These are phyloP conservation scores for Heliconius eleuchia DNA, from an alignment of 1,140 invertebrate genomes.

Conservation along the genomic window DNA sequence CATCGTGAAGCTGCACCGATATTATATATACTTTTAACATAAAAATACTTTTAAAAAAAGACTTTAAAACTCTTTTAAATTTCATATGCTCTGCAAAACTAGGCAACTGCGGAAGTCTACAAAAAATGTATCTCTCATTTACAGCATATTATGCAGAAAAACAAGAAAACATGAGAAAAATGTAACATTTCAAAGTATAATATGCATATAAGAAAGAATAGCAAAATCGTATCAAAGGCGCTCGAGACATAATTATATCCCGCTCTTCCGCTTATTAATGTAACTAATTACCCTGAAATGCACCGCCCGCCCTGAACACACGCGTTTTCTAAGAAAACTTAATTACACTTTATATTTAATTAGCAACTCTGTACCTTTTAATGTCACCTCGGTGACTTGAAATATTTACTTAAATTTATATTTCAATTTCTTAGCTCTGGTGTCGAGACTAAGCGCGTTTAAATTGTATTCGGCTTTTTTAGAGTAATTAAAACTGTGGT, in stretches of 20 bases:
- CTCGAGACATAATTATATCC: conserved; percentile 27
- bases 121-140: not conserved
- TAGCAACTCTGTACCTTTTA: not conserved
- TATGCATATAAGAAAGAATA: not conserved
- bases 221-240: conserved; percentile 27
- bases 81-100: not conserved
- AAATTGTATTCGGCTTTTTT: too few species aligned
- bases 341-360: not conserved
- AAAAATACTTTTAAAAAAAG: not conserved
- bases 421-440: too few species aligned
- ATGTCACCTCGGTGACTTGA: not conserved
- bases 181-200: not conserved
- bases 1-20: too few species aligned
- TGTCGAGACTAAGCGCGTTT: too few species aligned
- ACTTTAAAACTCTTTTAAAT: not conserved
- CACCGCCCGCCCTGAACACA: conserved; percentile 21
- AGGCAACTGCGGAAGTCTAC: not conserved
- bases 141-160: not conserved
- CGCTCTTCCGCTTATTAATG: conserved; percentile 33
- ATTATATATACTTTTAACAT: too few species aligned
- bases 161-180: not conserved
- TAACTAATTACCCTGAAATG: conserved; percentile 38
- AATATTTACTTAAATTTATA: too few species aligned
- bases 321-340: not conserved
- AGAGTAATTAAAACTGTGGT: too few species aligned